A percentile compares a stretch with the other conserved stretches of the same genome.
Evolutionary conservation across 1,140 invertebrate genomes (phyloP).

Genomic region (Chrysomallon squamiferum): DNA sequence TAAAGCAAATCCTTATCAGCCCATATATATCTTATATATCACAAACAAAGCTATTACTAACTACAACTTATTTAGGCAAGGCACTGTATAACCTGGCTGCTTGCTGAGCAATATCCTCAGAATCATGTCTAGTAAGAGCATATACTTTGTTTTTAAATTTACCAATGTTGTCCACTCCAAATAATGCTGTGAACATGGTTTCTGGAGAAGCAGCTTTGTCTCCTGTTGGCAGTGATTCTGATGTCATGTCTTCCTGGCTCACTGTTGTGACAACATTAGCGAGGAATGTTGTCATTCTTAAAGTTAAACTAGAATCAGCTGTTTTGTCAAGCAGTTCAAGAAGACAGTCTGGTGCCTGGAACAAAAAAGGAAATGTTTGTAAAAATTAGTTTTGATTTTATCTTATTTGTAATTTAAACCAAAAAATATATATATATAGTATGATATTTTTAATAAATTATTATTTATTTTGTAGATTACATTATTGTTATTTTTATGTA

Average conservation of each 20-base stretch:
- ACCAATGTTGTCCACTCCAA: slow-evolving; percentile 63
- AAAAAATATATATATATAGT: too few relatives aligned
- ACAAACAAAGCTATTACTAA: too few relatives aligned
- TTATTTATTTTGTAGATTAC: too few relatives aligned
- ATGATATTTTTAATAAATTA: too few relatives aligned
- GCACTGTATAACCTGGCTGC: slow-evolving; percentile 50
- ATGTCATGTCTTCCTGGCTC: slow-evolving; percentile 61
- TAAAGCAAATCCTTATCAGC: too few relatives aligned
- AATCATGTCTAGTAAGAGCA: slow-evolving; percentile 64
- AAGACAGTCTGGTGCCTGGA: slow-evolving; percentile 67
- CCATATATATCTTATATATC: too few relatives aligned
- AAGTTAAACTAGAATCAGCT: slow-evolving; percentile 65
- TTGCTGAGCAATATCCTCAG: slow-evolving; percentile 65
- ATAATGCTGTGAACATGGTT: slow-evolving; percentile 68
- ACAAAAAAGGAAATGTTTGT: slow-evolving; percentile 25
- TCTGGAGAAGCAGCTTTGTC: slow-evolving; percentile 71
- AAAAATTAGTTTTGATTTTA: slow-evolving; percentile 1
- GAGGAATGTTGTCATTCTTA: slow-evolving; percentile 68
- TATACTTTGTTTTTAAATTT: slow-evolving; percentile 65
- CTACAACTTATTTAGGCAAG: not conserved
- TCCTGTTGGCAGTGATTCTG: slow-evolving; percentile 65
- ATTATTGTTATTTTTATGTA: not conserved
- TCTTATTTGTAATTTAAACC: too few relatives aligned
- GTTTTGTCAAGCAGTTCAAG: slow-evolving; percentile 63
- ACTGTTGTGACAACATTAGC: slow-evolving; percentile 66